Base-by-base conservation (phyloP, 2,888 invertebrate species). In the Nematopogon swammerdamellus region DNA sequence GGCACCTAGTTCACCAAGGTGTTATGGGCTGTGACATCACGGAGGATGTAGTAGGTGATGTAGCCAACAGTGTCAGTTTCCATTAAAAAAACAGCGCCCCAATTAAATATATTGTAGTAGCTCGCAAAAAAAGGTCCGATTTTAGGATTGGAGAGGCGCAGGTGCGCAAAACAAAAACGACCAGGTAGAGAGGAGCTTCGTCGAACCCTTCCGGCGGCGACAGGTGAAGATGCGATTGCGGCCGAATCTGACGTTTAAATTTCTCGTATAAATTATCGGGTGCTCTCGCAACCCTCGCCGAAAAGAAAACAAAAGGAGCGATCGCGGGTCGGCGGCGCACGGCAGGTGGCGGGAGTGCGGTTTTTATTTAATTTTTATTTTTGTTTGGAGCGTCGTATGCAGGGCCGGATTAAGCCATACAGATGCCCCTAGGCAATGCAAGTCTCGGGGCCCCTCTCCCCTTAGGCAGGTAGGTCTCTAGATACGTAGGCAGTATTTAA, bases 141-240 rank as follows among this genome's bases (percentile, higher is more conserved):
- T 67, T 74, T 74, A 74, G 73, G 68, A 72, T 61, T 19, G 48
- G 63, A 60, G 57, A 57, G 54, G 59, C 63, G 75, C 77, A 75
- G 75, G 71, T 76, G 76, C 66, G 60, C 58, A 60, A 71, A 70
- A 75, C 70, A 76, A 77, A 79, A 75, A 75, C 65, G 59, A 36
- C n/a, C 75, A 73, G 76, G 71, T 70, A 69, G 59, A 43, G 30
- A n/a, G 18, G 3, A 60, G 56, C 52, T 14, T 11, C 16, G 30
- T n/a, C 64, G 69, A 77, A 74, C 79, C 77, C 76, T 80, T 79
- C 75, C 74, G 75, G 75, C 74, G 75, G 75, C 74, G 76, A 76
- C 79, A 79, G 79, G 79, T 79, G 79, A 73, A 59, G 63, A 63
- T 68, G 62, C 67, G 74, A 73, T 75, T 74, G 71, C 71, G 63